Base-by-base conservation (phyloP, 1,140 invertebrate genomes). In the Drosophila persimilis region DNA sequence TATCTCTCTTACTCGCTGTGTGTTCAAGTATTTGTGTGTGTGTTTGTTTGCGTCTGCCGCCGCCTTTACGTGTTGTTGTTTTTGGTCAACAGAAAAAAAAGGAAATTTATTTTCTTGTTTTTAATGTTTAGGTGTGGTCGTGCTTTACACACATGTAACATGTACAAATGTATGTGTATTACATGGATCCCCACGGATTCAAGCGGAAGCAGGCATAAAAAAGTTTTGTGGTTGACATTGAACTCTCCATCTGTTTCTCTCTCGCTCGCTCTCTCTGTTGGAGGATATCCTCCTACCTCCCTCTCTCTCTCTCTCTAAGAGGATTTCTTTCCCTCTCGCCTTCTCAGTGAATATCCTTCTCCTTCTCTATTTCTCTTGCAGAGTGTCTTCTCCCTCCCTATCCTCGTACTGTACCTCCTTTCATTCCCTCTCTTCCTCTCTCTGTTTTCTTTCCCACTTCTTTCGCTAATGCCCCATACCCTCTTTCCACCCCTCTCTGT, bases 51-150 rank as follows among this genome's bases (percentile, higher is more conserved):
- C 15, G 22, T 55, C 53, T 41, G 17, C 56, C 22, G 47, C 54
- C 54, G 43, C 48, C 24, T 39, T 1, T 39, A 39, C 35, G 35
- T 39, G 35, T 39, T 50, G 62, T 61, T 52, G 51, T 59, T 62
- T 84, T 81, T 39, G 54, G 60, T 57, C 41, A 41, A 53, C 62
- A 45, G 65, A 62, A 73, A 73, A 65, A 63, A 56, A 58, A 60
- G 51, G 57, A 56, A 75, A 60, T 77, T 77, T 64, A 61, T 45
- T 77, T 48, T 59, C 67, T 84, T 76, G 55, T 63, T 84, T 77
- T 83, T 75, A 65, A 64, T 76, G 73, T 76, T 88, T 86, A 86
- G 81, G 81, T 86, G 81, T 86, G 81, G 81, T 80, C 81, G 74
- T 64, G 79, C 81, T 74, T 62, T 73, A 74, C 73, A 58, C 75